Base-by-base conservation (phyloP, 2,888 invertebrate species). In the Hesperia comma region DNA sequence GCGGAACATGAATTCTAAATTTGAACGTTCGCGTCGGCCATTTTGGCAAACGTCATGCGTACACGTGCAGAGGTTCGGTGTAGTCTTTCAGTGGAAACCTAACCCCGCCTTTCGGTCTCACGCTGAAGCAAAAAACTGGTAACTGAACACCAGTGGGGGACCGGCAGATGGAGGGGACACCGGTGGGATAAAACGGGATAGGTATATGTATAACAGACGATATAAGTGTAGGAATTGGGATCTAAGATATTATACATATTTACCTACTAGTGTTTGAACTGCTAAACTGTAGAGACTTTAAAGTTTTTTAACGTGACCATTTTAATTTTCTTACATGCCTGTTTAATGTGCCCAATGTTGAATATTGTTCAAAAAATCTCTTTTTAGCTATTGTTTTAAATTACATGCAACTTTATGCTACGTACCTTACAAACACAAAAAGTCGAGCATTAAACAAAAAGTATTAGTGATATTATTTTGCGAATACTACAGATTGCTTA, bases 61-160 rank as follows among this genome's bases (percentile, higher is more conserved):
- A 82, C 90, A 91, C 90, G 91, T 90, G 90, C 90, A 88, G 77
- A 74, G 68, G 71, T 43, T 46, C 80, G 90, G 91, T 90, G 87
- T 91, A 86, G 82, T 82, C 83, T 91, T 92, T 88, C 91, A 86
- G 86, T 76, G 76, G 86, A 84, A 87, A 87, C 81, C 80, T 79
- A 81, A 87, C 82, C 85, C 89, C 90, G 86, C 91, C 90, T 85
- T 80, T 77, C 80, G 80, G 75, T 86, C 84, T 77, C 85, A 83
- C 84, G 81, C 82, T 79, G 79, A 79, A 74, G 77, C 81, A 83
- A 83, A 85, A 87, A 84, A 80, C 72, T 75, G 72, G 90, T 85
- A 90, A 90, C 83, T 72, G 66, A 79, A 91, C 83, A 89, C 87
- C 84, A 71, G 78, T 80, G 78, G 81, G 78, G 77, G 71, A 66